A percentile compares a stretch with the other conserved stretches of the same genome.
phyloP scores from a whole-genome alignment of 1,140 invertebrate genomes.

The Camponotus vicinus region DNA sequence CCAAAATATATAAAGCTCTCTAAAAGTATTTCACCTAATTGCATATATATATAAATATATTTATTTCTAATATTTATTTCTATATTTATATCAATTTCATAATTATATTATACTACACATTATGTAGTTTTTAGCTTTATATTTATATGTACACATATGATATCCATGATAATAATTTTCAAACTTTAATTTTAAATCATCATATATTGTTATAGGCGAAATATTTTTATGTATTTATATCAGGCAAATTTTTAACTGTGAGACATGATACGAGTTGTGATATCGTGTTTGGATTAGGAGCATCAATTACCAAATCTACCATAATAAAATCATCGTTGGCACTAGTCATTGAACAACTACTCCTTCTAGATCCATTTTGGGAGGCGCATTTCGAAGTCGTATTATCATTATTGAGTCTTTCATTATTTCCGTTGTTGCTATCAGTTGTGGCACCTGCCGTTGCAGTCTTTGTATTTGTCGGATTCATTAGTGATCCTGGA shows the following conservation, averaged over 20 bases:
- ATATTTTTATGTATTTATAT: neutral
- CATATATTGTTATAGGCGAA: neutral
- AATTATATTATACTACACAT: neutral
- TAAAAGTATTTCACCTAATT: neutral
- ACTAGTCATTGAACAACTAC: slow-evolving; percentile 87
- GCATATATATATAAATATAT: neutral
- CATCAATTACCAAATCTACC: slow-evolving; percentile 90
- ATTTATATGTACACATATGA: no score
- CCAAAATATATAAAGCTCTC: slow-evolving; percentile 6
- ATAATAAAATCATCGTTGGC: slow-evolving; percentile 91
- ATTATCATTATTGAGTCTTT: slow-evolving; percentile 80
- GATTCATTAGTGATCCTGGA: slow-evolving; percentile 68
- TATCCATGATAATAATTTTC: neutral
- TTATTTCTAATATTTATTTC: neutral
- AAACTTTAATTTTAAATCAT: neutral
- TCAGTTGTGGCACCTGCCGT: slow-evolving; percentile 74
- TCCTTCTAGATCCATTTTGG: slow-evolving; percentile 84
- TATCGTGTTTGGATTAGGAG: slow-evolving; percentile 54
- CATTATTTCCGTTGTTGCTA: slow-evolving; percentile 85
- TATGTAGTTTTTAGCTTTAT: neutral
- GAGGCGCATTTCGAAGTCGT: slow-evolving; percentile 82
- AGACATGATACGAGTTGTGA: neutral
- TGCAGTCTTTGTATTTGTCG: slow-evolving; percentile 70
- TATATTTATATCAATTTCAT: neutral
- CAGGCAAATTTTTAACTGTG: slow-evolving; percentile 19